Conservation (phyloP, 2,888 invertebrate genomes). For the Polymixis flavicincta region DNA sequence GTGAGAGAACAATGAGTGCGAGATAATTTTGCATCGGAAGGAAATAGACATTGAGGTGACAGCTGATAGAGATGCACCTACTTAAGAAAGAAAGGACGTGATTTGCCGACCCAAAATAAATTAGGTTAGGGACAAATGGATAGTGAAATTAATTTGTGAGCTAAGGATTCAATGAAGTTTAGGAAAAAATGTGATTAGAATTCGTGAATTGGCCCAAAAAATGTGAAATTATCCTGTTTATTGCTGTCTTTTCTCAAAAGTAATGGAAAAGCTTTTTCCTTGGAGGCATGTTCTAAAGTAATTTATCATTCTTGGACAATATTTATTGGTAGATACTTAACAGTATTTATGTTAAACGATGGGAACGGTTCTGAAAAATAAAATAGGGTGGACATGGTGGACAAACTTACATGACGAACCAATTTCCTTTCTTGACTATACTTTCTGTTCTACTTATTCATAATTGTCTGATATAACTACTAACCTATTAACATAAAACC, state of each 20-base stretch:
- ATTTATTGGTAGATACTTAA: constrained; percentile 38
- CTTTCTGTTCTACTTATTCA: neutral
- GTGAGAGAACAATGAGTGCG: no score
- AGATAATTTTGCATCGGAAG: neutral
- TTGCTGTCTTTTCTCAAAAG: neutral
- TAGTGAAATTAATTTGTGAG: no score
- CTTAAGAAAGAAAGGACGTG: neutral
- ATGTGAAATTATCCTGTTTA: neutral
- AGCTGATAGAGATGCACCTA: neutral
- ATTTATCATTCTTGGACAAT: constrained; percentile 37
- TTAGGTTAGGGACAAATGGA: neutral
- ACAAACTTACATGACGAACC: neutral
- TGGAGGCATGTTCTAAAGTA: neutral
- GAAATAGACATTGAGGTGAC: no score
- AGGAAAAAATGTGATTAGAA: neutral
- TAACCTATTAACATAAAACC: no score
- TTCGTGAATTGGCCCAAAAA: no score
- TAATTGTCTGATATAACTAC: no score
- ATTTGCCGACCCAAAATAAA: neutral
- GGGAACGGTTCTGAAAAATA: constrained; percentile 7
- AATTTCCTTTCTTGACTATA: neutral
- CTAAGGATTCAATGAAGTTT: no score
- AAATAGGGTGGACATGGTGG: constrained; percentile 37
- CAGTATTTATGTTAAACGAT: constrained; percentile 37
- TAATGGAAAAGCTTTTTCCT: neutral